These are phyloP conservation scores for Coleophora flavipennella DNA, from an alignment of 2,888 invertebrate genomes.

Conservation along the genomic window DNA sequence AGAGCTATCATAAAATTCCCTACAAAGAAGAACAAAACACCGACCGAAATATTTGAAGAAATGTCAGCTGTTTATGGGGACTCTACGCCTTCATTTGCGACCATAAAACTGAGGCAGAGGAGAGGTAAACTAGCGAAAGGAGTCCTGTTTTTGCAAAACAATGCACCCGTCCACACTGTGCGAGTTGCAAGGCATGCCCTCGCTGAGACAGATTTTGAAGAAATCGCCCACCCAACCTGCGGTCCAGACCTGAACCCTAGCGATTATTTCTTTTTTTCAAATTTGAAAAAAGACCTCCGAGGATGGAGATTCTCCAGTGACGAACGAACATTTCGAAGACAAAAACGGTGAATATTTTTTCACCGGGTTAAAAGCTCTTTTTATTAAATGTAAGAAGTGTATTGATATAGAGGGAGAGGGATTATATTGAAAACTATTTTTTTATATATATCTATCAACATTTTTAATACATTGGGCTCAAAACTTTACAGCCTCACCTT, in stretches of 20 bases:
- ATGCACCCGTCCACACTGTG: slow-evolving; percentile 8
- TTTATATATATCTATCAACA: not conserved
- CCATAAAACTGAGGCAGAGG: slow-evolving; percentile 6
- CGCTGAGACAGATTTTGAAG: slow-evolving; percentile 8
- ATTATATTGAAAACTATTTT: not conserved
- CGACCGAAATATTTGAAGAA: too few relatives aligned
- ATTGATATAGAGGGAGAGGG: not conserved
- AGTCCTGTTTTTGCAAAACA: slow-evolving; percentile 10
- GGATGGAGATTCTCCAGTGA: slow-evolving; percentile 4
- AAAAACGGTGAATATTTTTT: slow-evolving; percentile 3
- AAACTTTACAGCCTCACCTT: not conserved
- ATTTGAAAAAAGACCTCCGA: slow-evolving; percentile 8
- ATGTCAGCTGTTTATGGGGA: too few relatives aligned
- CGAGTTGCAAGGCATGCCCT: slow-evolving; percentile 10
- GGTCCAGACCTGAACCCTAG: slow-evolving; percentile 5
- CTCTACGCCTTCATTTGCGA: too few relatives aligned
- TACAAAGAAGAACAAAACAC: too few relatives aligned
- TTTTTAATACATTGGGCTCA: not conserved
- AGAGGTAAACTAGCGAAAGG: slow-evolving; percentile 4
- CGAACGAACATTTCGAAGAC: slow-evolving; percentile 2
- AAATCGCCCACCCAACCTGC: slow-evolving; percentile 10
- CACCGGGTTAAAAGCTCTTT: slow-evolving; percentile 4
- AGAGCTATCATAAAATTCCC: too few relatives aligned
- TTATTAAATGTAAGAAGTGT: not conserved
- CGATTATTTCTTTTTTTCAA: slow-evolving; percentile 6